Evolutionary conservation across 2,797 vertebrate species (phyloP).

Genomic region (Takifugu ocellatus): DNA sequence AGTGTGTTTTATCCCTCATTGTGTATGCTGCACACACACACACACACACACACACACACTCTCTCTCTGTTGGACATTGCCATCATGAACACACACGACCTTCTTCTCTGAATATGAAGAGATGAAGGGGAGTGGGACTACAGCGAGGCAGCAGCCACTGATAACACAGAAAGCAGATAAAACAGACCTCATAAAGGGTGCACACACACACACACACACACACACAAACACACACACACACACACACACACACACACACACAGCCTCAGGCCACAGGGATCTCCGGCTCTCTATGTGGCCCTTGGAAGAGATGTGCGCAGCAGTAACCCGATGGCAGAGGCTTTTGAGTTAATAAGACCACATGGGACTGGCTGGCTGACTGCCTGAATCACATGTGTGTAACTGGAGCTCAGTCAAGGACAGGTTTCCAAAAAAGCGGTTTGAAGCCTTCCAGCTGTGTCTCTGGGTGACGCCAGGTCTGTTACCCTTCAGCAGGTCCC

Average conservation of each 20-base stretch:
- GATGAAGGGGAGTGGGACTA: constrained; percentile 32
- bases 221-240: constrained; percentile 5
- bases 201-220: constrained; percentile 13
- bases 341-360: constrained; percentile 61
- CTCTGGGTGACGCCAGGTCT: constrained; percentile 11
- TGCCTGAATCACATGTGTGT: constrained; percentile 42
- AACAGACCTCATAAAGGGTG: constrained; percentile 3
- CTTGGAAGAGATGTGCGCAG: constrained; percentile 53
- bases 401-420: constrained; percentile 62
- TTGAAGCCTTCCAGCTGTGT: constrained; percentile 12
- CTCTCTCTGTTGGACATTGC: neutral
- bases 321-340: constrained; percentile 27
- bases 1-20: constrained; percentile 27
- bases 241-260: constrained; percentile 1
- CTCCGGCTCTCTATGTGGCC: constrained; percentile 37
- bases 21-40: constrained; percentile 25
- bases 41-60: constrained; percentile 22
- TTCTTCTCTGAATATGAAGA: constrained; percentile 16
- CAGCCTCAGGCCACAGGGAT: constrained; percentile 55
- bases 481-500: constrained; percentile 4
- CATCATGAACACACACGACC: neutral
- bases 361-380: constrained; percentile 53
- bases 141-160: constrained; percentile 31
- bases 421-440: constrained; percentile 4
- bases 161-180: constrained; percentile 39